Conservation (phyloP, 2,797 vertebrate species). For the Hyperoplus lanceolatus region DNA sequence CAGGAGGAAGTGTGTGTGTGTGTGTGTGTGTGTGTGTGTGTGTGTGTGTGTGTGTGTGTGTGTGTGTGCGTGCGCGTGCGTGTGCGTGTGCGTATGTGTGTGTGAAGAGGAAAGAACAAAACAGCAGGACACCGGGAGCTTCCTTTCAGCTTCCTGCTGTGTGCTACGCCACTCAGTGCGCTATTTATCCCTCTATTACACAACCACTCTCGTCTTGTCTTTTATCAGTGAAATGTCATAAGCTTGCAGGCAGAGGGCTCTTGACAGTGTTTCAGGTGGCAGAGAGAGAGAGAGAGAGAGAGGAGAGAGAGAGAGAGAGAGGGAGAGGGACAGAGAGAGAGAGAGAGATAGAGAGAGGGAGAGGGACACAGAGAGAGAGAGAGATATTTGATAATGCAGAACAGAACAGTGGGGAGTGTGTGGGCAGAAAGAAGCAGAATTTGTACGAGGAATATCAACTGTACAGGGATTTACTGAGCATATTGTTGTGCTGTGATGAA, state of each 20-base stretch:
- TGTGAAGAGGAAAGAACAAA: slow-evolving; percentile 57
- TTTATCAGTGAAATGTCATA: slow-evolving; percentile 35
- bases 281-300: slow-evolving; percentile 34
- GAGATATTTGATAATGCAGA: too few relatives aligned
- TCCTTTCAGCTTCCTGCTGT: slow-evolving; percentile 59
- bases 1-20: slow-evolving; percentile 47
- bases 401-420: slow-evolving; percentile 22
- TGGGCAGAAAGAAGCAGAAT: slow-evolving; percentile 22
- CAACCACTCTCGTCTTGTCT: slow-evolving; percentile 40
- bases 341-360: too few relatives aligned
- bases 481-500: background rate
- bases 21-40: slow-evolving; percentile 40
- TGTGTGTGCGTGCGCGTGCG: slow-evolving; percentile 49
- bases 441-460: background rate
- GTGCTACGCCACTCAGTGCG: slow-evolving; percentile 27
- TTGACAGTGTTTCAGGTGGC: slow-evolving; percentile 41
- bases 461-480: background rate
- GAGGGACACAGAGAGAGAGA: too few relatives aligned
- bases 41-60: too few relatives aligned
- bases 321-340: background rate
- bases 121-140: slow-evolving; percentile 60
- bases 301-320: background rate
- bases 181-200: slow-evolving; percentile 47
- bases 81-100: slow-evolving; percentile 47
- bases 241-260: slow-evolving; percentile 48